Percentiles rank a stretch among this genome's conserved stretches.
Evolutionary conservation across 2,113 vertebrate species (phyloP).

Genomic region (Ammospiza caudacuta): DNA sequence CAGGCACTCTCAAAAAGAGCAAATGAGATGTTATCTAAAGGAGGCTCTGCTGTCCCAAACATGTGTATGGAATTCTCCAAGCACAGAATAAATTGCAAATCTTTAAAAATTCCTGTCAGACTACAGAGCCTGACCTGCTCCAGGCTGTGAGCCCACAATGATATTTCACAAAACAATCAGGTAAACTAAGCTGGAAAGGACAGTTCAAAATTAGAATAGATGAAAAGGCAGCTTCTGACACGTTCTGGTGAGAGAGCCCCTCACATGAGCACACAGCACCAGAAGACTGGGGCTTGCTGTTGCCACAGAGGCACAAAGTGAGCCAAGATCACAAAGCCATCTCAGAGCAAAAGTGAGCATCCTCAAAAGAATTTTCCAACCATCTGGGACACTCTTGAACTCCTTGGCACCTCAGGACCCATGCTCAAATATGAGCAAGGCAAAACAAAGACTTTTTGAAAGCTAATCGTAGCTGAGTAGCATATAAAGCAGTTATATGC

Average conservation of each 20-base stretch:
- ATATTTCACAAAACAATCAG: neutral
- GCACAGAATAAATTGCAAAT: neutral
- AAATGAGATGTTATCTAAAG: neutral
- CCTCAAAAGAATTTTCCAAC: neutral
- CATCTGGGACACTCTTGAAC: neutral
- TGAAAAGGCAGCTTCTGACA: neutral
- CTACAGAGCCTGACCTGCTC: neutral
- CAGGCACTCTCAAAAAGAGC: slow-evolving; percentile 12
- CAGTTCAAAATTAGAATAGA: neutral
- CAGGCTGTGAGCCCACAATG: neutral
- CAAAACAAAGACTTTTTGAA: neutral
- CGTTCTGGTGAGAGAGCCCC: neutral
- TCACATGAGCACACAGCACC: neutral
- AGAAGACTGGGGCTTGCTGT: neutral
- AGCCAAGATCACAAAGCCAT: neutral
- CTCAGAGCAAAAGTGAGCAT: neutral
- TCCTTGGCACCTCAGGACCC: neutral
- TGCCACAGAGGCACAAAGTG: neutral
- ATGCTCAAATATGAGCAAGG: neutral
- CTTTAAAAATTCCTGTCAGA: neutral
- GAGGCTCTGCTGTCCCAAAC: neutral
- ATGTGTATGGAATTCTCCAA: neutral
- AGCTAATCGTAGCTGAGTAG: neutral
- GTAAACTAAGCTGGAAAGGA: neutral
- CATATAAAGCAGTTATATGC: neutral